A percentile compares a stretch with the other conserved stretches of the same genome.
Conservation (phyloP, 2,888 invertebrate species). For the Plebejus anna region DNA sequence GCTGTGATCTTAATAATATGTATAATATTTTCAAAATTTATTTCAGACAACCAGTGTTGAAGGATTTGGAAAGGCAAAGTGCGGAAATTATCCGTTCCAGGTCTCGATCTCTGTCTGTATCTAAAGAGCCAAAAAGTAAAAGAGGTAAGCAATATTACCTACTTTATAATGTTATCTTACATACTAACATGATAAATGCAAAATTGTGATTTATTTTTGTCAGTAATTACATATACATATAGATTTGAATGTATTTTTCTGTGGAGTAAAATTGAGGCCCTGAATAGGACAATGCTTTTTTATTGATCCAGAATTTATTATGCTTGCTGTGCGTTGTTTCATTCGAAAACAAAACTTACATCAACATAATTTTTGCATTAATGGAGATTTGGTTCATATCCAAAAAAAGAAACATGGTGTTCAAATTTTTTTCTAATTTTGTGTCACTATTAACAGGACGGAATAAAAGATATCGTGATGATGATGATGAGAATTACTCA, state of each 20-base stretch:
- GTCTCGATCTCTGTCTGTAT: conserved; percentile 66
- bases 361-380: not conserved
- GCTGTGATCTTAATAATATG: not conserved
- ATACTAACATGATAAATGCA: too few relatives aligned
- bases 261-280: not conserved
- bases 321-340: not conserved
- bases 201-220: too few relatives aligned
- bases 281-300: not conserved
- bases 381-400: too few relatives aligned
- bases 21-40: not conserved
- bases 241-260: not conserved
- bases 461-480: conserved; percentile 51
- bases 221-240: too few relatives aligned
- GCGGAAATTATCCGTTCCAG: conserved; percentile 72
- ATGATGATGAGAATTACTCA: conserved; percentile 60
- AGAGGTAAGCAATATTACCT: conserved; percentile 49
- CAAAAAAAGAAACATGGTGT: not conserved
- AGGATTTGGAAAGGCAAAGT: conserved; percentile 71
- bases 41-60: conserved; percentile 65
- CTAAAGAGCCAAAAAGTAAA: conserved; percentile 59
- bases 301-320: not conserved
- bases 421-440: not conserved
- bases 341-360: not conserved
- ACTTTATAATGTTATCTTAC: not conserved
- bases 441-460: conserved; percentile 48